Evolutionary conservation across 2,113 vertebrate genomes (phyloP), one percentile per base, ranked within the genome.

Genomic region (Zosterops hypoxanthus): DNA sequence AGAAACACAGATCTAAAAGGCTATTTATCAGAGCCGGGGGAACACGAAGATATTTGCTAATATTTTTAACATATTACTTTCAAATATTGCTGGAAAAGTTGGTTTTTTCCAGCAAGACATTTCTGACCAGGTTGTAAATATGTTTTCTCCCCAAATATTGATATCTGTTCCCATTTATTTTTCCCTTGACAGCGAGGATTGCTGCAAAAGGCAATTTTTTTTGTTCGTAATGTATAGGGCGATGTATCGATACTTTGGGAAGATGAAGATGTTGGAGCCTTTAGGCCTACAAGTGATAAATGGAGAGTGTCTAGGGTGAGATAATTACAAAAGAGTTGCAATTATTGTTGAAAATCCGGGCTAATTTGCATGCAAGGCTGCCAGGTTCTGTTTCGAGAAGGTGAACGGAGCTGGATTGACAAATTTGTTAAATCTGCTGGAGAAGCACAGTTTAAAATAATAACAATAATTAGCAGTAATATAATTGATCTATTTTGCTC

Each of bases 381-480:
- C 75, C 2, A 33, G 70, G 49, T 89, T 91, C 3, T 3, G 56
- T 71, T 95, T 95, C 77, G 9, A 88, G 87, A 95, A 97, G 88
- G 88, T 96, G 96, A 97, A 94, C 64, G 47, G 47, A 92, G 75
- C 84, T 60, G 73, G 85, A 94, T 79, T 94, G 92, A 95, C 94
- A 95, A 96, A 97, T 96, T 92, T 88, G 93, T 68, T 94, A 93
- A 97, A 97, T 94, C 86, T 97, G 71, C 95, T 95, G 69, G 90
- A 94, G 95, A 88, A 96, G 94, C 93, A 91, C 49, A 75, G 92
- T 96, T 93, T 95, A 91, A 97, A 97, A 97, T 95, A 95, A 96
- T 94, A 94, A 93, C 90, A 96, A 96, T 94, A 94, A 97, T 97
- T 96, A 97, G 95, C 57, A 88, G 75, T 90, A 93, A 94, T 95